Evolutionary conservation across 1,140 invertebrate species (phyloP).

Genomic region (Drosophila varians): DNA sequence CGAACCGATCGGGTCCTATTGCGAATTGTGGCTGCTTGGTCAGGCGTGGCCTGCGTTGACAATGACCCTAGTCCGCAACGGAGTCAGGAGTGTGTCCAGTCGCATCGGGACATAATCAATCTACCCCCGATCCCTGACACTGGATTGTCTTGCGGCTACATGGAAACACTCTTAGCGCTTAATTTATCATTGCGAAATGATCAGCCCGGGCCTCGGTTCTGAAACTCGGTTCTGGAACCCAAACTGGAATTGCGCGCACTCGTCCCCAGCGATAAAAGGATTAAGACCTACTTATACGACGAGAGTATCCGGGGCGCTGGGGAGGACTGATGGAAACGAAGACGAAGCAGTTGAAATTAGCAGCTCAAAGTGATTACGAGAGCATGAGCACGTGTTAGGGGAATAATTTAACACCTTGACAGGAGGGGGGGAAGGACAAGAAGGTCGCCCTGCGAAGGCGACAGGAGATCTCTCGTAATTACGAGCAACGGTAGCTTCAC

Average conservation of each 20-base stretch:
- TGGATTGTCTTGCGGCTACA: conserved; percentile 80
- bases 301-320: conserved; percentile 1
- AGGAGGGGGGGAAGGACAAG: conserved; percentile 2
- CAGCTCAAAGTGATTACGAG: conserved; percentile 67
- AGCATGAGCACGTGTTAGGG: conserved; percentile 66
- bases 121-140: conserved; percentile 68
- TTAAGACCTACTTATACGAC: conserved; percentile 62
- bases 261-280: conserved; percentile 71
- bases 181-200: conserved; percentile 83
- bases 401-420: conserved; percentile 50
- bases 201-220: conserved; percentile 38
- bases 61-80: conserved; percentile 37
- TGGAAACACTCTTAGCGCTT: conserved; percentile 82
- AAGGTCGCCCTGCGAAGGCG: neutral
- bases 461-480: conserved; percentile 37
- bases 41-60: conserved; percentile 69
- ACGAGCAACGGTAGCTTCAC: conserved; percentile 64
- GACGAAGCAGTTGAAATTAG: conserved; percentile 53
- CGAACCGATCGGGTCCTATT: conserved; percentile 54
- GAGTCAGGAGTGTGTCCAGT: conserved; percentile 2
- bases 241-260: conserved; percentile 57
- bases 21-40: conserved; percentile 67
- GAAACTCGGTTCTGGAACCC: neutral
- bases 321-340: conserved; percentile 2
- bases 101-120: conserved; percentile 69